phyloP scores from a whole-genome alignment of 2,113 vertebrate species.

The Zeus faber region DNA sequence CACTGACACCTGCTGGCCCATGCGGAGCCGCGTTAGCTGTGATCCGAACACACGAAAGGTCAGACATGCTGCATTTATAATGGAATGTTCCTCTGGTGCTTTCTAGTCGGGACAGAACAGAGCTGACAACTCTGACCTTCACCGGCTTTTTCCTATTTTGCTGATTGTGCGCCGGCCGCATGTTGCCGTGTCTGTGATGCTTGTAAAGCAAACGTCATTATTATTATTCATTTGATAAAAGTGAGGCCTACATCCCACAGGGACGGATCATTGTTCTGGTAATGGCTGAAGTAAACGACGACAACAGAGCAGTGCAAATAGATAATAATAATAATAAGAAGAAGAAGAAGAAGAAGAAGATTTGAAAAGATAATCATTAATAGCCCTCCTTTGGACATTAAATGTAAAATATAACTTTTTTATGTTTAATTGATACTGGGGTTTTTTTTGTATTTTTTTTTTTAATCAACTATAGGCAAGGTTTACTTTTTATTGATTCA shows the following conservation, averaged over 20 bases:
- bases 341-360: not conserved
- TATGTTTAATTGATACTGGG: not conserved
- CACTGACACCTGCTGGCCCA: slow-evolving; percentile 52
- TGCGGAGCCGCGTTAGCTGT: not conserved
- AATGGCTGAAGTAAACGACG: not conserved
- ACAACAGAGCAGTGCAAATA: too few relatives aligned
- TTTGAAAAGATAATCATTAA: not conserved
- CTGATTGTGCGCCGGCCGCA: slow-evolving; percentile 1
- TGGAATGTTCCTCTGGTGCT: not conserved
- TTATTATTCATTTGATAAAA: too few relatives aligned
- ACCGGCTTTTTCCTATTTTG: not conserved
- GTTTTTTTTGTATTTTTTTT: not conserved
- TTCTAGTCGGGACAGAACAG: not conserved
- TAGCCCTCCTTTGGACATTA: not conserved
- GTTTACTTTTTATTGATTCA: too few relatives aligned
- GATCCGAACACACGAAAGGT: not conserved
- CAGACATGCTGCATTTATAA: not conserved
- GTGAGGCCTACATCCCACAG: too few relatives aligned
- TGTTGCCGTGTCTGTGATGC: not conserved
- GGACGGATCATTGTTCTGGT: not conserved
- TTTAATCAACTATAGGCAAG: too few relatives aligned
- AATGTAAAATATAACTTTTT: not conserved
- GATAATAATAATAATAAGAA: not conserved
- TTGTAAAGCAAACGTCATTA: not conserved
- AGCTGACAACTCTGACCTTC: slow-evolving; percentile 3